A percentile compares a stretch with the other conserved stretches of the same genome.
These are phyloP conservation scores for Cygnus olor DNA, from an alignment of 2,797 vertebrate species.

Conservation along the genomic window DNA sequence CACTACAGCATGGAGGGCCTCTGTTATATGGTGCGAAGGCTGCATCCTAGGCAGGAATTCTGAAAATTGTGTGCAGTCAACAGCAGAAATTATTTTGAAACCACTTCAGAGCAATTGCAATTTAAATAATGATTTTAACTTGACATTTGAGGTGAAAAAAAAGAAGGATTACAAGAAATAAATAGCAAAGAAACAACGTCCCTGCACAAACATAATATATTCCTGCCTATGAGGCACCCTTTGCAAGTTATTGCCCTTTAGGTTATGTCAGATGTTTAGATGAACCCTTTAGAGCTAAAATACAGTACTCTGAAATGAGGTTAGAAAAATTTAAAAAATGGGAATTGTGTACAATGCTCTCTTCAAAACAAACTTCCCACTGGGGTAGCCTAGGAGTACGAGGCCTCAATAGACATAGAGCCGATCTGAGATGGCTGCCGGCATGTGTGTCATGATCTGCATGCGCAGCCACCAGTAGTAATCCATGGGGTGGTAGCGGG, in stretches of 20 bases:
- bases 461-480: conserved; percentile 86
- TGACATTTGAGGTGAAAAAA: neutral
- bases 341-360: conserved; percentile 39
- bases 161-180: conserved; percentile 21
- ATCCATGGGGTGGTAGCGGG: conserved; percentile 85
- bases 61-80: neutral
- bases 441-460: conserved; percentile 84
- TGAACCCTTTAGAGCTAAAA: conserved; percentile 63
- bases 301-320: conserved; percentile 68
- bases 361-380: neutral
- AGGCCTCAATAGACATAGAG: conserved; percentile 79
- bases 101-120: neutral
- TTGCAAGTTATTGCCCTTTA: conserved; percentile 34
- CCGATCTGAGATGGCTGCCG: conserved; percentile 77
- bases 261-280: conserved; percentile 44
- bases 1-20: neutral
- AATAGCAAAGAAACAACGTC: conserved; percentile 36
- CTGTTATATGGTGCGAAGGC: neutral
- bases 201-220: neutral
- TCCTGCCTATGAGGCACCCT: conserved; percentile 40
- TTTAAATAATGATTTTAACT: conserved; percentile 13
- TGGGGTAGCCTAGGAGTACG: neutral
- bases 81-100: conserved; percentile 23
- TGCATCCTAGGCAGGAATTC: conserved; percentile 57
- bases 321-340: conserved; percentile 45